Percentiles rank a stretch among this genome's conserved stretches.
These are phyloP conservation scores for Cavia aperea DNA, from an alignment of 2,113 vertebrate species.

Conservation along the genomic window DNA sequence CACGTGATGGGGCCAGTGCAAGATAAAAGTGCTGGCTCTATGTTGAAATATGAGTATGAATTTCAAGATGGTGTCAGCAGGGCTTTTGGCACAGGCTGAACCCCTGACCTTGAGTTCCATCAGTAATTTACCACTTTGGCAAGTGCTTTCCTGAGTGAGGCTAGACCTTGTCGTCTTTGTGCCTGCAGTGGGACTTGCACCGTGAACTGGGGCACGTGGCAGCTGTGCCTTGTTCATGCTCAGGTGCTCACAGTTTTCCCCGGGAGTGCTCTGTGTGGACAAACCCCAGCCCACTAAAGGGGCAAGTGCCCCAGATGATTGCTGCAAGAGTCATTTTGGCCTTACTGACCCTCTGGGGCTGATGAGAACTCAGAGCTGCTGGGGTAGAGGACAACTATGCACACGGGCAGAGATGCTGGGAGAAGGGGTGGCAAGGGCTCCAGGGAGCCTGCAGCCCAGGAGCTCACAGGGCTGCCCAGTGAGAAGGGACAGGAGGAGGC, in stretches of 20 bases:
- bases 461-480: background rate
- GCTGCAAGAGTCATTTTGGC: too few relatives aligned
- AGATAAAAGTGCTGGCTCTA: accelerated
- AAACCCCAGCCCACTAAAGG: background rate
- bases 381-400: background rate
- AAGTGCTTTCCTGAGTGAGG: background rate
- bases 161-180: background rate
- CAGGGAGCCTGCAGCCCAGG: background rate
- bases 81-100: background rate
- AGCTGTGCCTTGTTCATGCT: accelerated
- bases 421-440: too few relatives aligned
- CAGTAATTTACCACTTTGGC: background rate
- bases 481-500: background rate
- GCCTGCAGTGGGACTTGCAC: background rate
- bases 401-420: background rate
- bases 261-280: accelerated
- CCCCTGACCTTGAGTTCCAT: background rate
- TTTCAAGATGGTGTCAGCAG: background rate
- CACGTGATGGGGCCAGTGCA: background rate
- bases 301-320: accelerated
- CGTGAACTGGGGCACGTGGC: accelerated
- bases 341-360: background rate
- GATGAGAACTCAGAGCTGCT: too few relatives aligned
- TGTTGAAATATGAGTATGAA: accelerated
- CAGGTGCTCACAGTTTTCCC: accelerated